phyloP scores from a whole-genome alignment of 2,888 invertebrate species.

The Mantis religiosa region DNA sequence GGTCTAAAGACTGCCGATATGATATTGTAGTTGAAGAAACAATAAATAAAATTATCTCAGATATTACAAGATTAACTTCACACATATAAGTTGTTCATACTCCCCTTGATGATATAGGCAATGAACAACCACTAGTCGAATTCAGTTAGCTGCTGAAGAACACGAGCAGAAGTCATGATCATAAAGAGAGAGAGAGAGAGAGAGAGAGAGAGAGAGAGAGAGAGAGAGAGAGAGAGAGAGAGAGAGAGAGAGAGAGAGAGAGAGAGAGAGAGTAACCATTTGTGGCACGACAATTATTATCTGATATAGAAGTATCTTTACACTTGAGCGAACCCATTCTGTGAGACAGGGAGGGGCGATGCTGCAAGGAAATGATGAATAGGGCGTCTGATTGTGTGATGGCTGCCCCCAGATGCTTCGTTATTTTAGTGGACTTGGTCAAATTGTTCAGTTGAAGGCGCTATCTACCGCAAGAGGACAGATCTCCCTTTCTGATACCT shows the following conservation, averaged over 20 bases:
- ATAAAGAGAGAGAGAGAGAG: not conserved
- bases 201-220: not conserved
- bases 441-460: not conserved
- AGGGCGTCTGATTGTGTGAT: conserved; percentile 24
- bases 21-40: too few relatives aligned
- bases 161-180: not conserved
- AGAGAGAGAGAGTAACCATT: not conserved
- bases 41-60: too few relatives aligned
- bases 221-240: not conserved
- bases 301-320: conserved; percentile 33
- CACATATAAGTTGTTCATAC: too few relatives aligned
- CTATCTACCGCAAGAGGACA: not conserved
- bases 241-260: not conserved
- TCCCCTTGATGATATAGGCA: too few relatives aligned
- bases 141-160: not conserved
- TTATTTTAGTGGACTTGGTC: not conserved
- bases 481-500: not conserved
- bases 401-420: not conserved
- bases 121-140: not conserved
- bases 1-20: too few relatives aligned
- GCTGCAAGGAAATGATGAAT: conserved; percentile 25
- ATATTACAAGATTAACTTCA: too few relatives aligned
- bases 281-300: conserved; percentile 27
- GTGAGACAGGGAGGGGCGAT: not conserved
- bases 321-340: conserved; percentile 30